Conservation (phyloP, 2,888 invertebrate genomes). For the Mycalesis mineus region DNA sequence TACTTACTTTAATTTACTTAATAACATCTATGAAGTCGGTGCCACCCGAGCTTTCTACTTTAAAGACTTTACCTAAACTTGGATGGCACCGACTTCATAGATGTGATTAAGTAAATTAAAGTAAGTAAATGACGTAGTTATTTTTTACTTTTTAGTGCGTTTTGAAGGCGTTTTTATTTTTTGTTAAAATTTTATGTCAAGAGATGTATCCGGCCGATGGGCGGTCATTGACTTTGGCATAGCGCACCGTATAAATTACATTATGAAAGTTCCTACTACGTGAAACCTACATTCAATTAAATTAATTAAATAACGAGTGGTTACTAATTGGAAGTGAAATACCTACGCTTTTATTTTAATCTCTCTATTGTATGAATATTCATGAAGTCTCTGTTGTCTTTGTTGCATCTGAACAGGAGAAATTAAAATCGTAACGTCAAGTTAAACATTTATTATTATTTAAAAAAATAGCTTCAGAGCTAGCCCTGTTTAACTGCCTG, state of each 20-base stretch:
- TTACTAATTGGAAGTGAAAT: slow-evolving; percentile 7
- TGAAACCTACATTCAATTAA: neutral
- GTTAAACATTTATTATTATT: too few species aligned
- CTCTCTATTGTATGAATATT: neutral
- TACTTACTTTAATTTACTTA: too few species aligned
- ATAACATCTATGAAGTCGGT: too few species aligned
- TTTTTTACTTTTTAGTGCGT: too few species aligned
- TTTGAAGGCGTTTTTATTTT: too few species aligned
- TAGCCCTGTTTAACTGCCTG: slow-evolving; percentile 70
- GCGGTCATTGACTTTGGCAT: slow-evolving; percentile 50
- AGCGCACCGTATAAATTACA: slow-evolving; percentile 2
- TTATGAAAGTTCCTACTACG: slow-evolving; percentile 2
- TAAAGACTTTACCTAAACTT: too few species aligned
- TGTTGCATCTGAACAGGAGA: neutral
- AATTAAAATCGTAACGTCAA: too few species aligned
- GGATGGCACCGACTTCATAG: too few species aligned
- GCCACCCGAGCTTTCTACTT: too few species aligned
- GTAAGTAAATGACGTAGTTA: too few species aligned
- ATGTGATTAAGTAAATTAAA: too few species aligned
- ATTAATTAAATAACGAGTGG: slow-evolving; percentile 8
- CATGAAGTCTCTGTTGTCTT: neutral
- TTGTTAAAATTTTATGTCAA: too few species aligned
- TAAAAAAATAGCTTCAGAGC: slow-evolving; percentile 10
- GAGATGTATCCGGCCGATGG: slow-evolving; percentile 63
- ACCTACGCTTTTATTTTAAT: neutral